These are phyloP conservation scores for Nomada hirtipes DNA, from an alignment of 2,888 invertebrate species.

Conservation along the genomic window DNA sequence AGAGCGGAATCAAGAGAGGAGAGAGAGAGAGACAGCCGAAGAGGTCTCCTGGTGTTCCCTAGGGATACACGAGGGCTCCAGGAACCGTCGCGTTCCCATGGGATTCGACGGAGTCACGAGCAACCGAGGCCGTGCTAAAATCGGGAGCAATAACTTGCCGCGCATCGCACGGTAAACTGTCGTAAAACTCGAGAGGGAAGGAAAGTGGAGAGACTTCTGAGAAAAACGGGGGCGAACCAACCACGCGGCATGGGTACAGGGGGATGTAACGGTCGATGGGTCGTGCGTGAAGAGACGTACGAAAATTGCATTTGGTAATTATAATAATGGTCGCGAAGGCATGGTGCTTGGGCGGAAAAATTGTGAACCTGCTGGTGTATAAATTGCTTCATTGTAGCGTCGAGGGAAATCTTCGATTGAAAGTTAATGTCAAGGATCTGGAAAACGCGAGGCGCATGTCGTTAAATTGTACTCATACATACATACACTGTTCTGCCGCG, in stretches of 20 bases:
- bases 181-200: slow-evolving; percentile 61
- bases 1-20: not conserved
- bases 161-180: slow-evolving; percentile 69
- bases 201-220: slow-evolving; percentile 23
- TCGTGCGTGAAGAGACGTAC: slow-evolving; percentile 2
- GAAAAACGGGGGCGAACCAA: slow-evolving; percentile 60
- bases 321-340: slow-evolving; percentile 76
- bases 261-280: slow-evolving; percentile 49
- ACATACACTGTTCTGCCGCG: no score
- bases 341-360: slow-evolving; percentile 54
- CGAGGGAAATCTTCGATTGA: no score
- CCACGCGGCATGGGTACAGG: slow-evolving; percentile 3
- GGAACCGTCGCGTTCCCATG: slow-evolving; percentile 41
- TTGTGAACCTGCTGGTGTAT: slow-evolving; percentile 64
- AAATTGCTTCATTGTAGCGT: slow-evolving; percentile 69
- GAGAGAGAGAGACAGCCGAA: slow-evolving; percentile 1
- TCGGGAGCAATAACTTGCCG: slow-evolving; percentile 76
- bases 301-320: slow-evolving; percentile 77
- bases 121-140: slow-evolving; percentile 69
- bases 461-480: no score
- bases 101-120: slow-evolving; percentile 76
- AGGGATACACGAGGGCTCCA: slow-evolving; percentile 11
- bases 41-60: slow-evolving; percentile 42
- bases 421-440: no score
- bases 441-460: no score